phyloP scores from a whole-genome alignment of 2,113 vertebrate species.

The Lepisosteus osseus region DNA sequence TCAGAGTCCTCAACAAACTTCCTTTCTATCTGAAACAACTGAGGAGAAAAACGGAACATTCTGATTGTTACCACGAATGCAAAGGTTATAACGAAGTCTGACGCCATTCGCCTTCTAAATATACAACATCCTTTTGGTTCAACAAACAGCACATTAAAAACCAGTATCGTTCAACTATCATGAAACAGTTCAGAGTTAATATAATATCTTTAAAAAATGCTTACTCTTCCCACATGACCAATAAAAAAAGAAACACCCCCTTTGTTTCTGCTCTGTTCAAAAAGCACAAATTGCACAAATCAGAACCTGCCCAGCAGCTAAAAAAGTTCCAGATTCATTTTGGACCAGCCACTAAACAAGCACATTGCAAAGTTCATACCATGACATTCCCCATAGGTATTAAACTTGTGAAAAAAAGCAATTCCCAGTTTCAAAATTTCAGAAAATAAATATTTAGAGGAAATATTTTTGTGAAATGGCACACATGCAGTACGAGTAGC shows the following conservation, averaged over 20 bases:
- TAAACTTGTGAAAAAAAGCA: not conserved
- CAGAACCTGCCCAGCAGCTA: too few relatives aligned
- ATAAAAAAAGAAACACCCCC: too few relatives aligned
- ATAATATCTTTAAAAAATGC: too few relatives aligned
- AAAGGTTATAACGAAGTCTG: constrained; percentile 33
- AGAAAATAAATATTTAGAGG: constrained; percentile 11
- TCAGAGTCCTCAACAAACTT: constrained; percentile 66
- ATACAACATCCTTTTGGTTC: constrained; percentile 35
- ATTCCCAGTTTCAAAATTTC: not conserved
- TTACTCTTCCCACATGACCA: too few relatives aligned
- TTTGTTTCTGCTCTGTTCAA: too few relatives aligned
- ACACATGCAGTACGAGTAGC: constrained; percentile 37
- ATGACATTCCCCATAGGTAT: too few relatives aligned
- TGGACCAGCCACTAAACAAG: too few relatives aligned
- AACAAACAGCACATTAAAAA: constrained; percentile 27
- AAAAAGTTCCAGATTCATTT: too few relatives aligned
- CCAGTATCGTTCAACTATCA: too few relatives aligned
- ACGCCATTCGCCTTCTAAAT: constrained; percentile 37
- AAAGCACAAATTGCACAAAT: too few relatives aligned
- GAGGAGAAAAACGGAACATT: constrained; percentile 50
- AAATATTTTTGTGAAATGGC: constrained; percentile 38
- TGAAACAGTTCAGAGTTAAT: too few relatives aligned
- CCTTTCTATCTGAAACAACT: constrained; percentile 43
- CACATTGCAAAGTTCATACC: too few relatives aligned
- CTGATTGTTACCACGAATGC: constrained; percentile 27